Evolutionary conservation across 1,140 invertebrate genomes (phyloP), one percentile per base, ranked within the genome.

Genomic region (Semibalanus balanoides): DNA sequence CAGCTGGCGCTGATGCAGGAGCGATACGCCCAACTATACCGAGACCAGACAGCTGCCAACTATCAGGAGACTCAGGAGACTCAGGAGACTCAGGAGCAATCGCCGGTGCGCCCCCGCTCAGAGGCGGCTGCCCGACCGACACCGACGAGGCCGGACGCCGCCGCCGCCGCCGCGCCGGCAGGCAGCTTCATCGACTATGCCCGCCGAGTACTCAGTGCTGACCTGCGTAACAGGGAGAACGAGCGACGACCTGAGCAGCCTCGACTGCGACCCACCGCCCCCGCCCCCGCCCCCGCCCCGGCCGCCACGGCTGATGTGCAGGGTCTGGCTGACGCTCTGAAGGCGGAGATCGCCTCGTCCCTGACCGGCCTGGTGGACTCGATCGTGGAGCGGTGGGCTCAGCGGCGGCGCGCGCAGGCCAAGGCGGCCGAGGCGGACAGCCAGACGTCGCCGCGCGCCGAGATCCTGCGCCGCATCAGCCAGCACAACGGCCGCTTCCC

Each of bases 1-100:
- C 93, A 96, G 83, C 84, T 96, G 76, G 92, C 91, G 1, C 90
- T 90, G 81, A 95, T 96, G 90, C 92, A 95, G 84, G 92, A 94
- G 82, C 93, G 93, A 82, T 96, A 95, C 83, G 88, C 31, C 75
- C 30, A 77, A 27, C n/a, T 75, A 35, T 43, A 69, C 51, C 28
- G 76, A 74, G 30, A 75, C 7, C 51, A 64, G 51, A 19, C 51
- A 14, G 51, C 11, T 17, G 35, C 35, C 35, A 40, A 7, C 35
- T 5, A 40, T 17, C 35, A 40, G 35, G 35, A 40, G 35, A 5
- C 35, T 17, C 5, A 40, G 5, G 5, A 40, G 35, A 17, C 5
- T 5, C 35, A 5, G 35, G 5, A 40, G 35, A 40, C 35, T 5
- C 35, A 5, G 5, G 35, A 40, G 35, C 35, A 40, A 17, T 40